A percentile compares a stretch with the other conserved stretches of the same genome.
Evolutionary conservation across 2,113 vertebrate genomes (phyloP).

Genomic region (Seriola dumerili): DNA sequence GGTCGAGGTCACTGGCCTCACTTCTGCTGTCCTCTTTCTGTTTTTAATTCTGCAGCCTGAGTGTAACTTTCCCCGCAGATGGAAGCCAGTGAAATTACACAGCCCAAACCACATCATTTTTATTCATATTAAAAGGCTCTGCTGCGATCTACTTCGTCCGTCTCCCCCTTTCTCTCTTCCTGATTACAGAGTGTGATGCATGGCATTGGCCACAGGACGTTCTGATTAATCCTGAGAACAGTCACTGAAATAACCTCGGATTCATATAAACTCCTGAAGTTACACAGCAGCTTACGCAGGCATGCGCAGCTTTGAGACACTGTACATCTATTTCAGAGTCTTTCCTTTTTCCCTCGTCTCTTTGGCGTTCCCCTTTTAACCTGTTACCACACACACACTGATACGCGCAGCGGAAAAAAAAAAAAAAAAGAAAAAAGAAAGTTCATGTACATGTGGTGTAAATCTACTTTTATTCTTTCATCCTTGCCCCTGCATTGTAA

Average conservation of each 20-base stretch:
- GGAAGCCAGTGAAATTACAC: conserved; percentile 36
- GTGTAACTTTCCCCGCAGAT: conserved; percentile 21
- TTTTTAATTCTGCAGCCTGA: conserved; percentile 11
- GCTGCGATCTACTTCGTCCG: conserved; percentile 40
- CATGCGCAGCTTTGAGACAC: conserved; percentile 23
- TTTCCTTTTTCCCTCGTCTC: background rate
- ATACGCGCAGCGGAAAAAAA: background rate
- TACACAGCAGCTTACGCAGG: conserved; percentile 11
- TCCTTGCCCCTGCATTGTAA: conserved; percentile 27
- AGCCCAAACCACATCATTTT: conserved; percentile 35
- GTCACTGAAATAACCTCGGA: conserved; percentile 48
- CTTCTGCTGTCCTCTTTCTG: conserved; percentile 1
- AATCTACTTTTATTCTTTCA: conserved; percentile 37
- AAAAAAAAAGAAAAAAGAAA: background rate
- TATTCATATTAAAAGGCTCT: conserved; percentile 30
- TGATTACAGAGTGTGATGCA: conserved; percentile 70
- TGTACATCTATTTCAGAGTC: conserved; percentile 28
- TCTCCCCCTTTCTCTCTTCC: conserved; percentile 7
- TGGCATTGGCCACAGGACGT: conserved; percentile 51
- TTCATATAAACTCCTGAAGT: conserved; percentile 25
- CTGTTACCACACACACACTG: conserved; percentile 9
- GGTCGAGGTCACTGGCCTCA: conserved; percentile 33
- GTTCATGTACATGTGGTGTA: conserved; percentile 32
- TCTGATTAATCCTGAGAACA: conserved; percentile 70
- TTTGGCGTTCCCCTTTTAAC: conserved; percentile 22